Evolutionary conservation across 2,888 invertebrate genomes (phyloP), one percentile per base, ranked within the genome.

Genomic region (Scaptomyza caliginosa): DNA sequence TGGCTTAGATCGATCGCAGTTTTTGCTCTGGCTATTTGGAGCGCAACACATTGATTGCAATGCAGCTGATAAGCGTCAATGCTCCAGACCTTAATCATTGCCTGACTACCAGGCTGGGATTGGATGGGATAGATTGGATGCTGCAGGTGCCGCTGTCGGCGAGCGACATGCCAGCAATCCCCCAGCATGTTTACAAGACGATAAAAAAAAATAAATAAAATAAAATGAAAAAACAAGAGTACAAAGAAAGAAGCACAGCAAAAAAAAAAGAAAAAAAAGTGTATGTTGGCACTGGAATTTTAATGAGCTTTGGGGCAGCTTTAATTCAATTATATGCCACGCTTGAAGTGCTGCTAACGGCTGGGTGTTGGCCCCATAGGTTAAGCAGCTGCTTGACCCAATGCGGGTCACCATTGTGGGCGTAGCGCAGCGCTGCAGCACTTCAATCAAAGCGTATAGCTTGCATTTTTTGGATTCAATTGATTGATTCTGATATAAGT

Each of bases 281-380:
- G 52, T 24, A 32, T 57, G 50, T 45, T 57, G 57, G 51, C 55
- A 59, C 55, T 77, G 87, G 83, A 84, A 84, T 84, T 84, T 87
- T 83, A 83, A 87, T 87, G 83, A 87, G 86, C 67, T 77, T 65
- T 62, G 67, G 39, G 49, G 58, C 77, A 64, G 56, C 60, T 81
- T 85, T 70, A 79, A 85, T 87, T 74, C 83, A 83, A 87, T 87
- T 87, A 83, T 83, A 83, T 70, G 87, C 64, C 84, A 84, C 86
- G 81, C 84, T 84, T 70, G 85, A 81, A 67, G 51, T 65, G 59
- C 38, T 64, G 69, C 28, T 10, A 4, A 17, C 17, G 19, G 13
- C 45, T 55, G 59, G 56, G 56, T 56, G 70, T 60, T 65, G 65
- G 70, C 58, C 36, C 40, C 51, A 51, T 48, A 63, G 72, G 64